Percentiles rank a stretch among this genome's conserved stretches.
These are phyloP conservation scores for Crematogaster levior DNA, from an alignment of 2,888 invertebrate species.

Conservation along the genomic window DNA sequence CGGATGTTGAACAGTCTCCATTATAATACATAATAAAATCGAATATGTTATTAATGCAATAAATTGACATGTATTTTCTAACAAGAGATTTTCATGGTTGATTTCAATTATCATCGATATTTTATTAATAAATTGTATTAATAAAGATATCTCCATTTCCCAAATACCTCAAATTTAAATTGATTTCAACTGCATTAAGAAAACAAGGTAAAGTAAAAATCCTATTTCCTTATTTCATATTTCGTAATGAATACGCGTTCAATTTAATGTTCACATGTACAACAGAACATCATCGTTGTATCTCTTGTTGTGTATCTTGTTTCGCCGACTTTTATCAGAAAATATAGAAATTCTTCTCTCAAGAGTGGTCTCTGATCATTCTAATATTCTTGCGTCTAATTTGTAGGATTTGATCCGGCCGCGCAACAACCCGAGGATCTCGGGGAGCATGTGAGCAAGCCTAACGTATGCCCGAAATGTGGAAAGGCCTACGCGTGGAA, in stretches of 20 bases:
- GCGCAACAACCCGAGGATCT: constrained; percentile 53
- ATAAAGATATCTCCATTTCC: not conserved
- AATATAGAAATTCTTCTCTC: not conserved
- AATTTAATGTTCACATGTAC: not conserved
- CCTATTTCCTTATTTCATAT: not conserved
- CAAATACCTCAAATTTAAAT: not conserved
- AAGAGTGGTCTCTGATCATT: not conserved
- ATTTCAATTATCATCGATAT: not conserved
- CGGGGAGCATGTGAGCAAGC: constrained; percentile 50
- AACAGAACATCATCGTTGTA: not conserved
- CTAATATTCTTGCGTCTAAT: constrained; percentile 61
- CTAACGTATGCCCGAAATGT: constrained; percentile 81
- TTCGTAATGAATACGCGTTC: not conserved
- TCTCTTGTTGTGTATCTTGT: too few relatives aligned
- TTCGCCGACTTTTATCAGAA: not conserved
- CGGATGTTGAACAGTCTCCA: not conserved
- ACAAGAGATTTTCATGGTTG: not conserved
- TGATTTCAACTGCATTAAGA: not conserved
- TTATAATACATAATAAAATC: not conserved
- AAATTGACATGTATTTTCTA: constrained; percentile 6
- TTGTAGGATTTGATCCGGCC: constrained; percentile 63
- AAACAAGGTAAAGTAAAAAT: not conserved
- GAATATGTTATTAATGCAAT: not conserved
- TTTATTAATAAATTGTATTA: constrained; percentile 19
- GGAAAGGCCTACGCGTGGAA: constrained; percentile 83